Evolutionary conservation across 2,113 vertebrate genomes (phyloP).

Genomic region (Ceratotherium simum): DNA sequence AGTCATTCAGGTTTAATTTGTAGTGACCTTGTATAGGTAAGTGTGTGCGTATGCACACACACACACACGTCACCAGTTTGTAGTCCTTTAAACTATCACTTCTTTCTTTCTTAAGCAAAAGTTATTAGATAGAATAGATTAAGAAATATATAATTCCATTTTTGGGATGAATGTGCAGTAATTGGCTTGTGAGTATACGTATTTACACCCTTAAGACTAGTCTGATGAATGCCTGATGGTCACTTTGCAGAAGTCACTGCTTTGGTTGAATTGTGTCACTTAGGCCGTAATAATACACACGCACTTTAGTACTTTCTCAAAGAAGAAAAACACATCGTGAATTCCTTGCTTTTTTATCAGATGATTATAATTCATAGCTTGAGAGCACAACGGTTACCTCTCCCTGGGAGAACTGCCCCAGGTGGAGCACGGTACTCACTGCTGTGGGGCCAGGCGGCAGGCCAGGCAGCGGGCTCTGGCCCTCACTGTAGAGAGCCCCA

Average conservation of each 20-base stretch:
- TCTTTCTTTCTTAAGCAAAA: neutral
- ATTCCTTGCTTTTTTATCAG: neutral
- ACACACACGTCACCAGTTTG: neutral
- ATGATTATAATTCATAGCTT: neutral
- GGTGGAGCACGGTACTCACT: fast-evolving
- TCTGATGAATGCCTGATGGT: neutral
- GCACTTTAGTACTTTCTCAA: neutral
- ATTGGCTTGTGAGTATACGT: neutral
- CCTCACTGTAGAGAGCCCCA: neutral
- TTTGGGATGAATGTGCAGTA: neutral
- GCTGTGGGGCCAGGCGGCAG: fast-evolving
- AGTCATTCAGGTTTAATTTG: neutral
- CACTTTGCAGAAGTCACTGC: neutral
- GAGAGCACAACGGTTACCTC: neutral
- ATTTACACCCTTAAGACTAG: neutral
- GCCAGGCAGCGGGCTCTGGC: fast-evolving
- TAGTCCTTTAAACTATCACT: neutral
- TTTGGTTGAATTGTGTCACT: neutral
- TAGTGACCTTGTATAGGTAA: neutral
- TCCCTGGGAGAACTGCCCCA: neutral
- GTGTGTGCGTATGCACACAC: fast-evolving
- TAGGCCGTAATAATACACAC: neutral
- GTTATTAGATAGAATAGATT: neutral
- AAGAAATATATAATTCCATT: neutral
- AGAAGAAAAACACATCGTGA: neutral